These are phyloP conservation scores for Cynoglossus semilaevis DNA, from an alignment of 2,113 vertebrate species.

Conservation along the genomic window DNA sequence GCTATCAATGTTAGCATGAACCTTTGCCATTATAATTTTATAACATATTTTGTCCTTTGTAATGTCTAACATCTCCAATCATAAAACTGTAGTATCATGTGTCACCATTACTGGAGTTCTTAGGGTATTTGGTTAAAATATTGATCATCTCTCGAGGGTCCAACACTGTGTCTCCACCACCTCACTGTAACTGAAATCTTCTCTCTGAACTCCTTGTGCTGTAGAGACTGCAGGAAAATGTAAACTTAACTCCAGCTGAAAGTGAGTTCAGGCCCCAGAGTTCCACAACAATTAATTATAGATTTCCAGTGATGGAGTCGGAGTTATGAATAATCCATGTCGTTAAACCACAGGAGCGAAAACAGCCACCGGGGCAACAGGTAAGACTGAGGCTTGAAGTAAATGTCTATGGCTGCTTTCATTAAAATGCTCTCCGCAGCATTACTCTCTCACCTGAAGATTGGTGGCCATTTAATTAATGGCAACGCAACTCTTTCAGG, in stretches of 20 bases:
- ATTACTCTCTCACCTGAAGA: no score
- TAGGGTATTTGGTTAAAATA: no score
- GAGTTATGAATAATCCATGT: constrained; percentile 62
- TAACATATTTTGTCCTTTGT: no score
- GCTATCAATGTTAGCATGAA: no score
- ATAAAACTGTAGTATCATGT: no score
- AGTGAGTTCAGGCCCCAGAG: constrained; percentile 29
- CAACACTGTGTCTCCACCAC: no score
- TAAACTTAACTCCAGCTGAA: constrained; percentile 38
- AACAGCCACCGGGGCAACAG: constrained; percentile 46
- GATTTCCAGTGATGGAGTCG: constrained; percentile 52
- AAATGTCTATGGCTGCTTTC: constrained; percentile 33
- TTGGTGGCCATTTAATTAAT: no score
- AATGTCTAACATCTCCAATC: no score
- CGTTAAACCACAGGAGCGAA: constrained; percentile 34
- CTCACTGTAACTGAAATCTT: constrained; percentile 3
- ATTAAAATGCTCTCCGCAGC: background rate
- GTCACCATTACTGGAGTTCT: no score
- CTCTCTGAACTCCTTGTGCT: background rate
- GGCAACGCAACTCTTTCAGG: no score
- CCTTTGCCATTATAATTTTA: no score
- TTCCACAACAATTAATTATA: constrained; percentile 56
- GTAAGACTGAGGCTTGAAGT: constrained; percentile 37
- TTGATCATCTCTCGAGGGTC: no score
- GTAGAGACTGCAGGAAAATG: constrained; percentile 16